Conservation (phyloP, 1,140 invertebrate genomes). For the Pseudomyrmex dendroicus region DNA sequence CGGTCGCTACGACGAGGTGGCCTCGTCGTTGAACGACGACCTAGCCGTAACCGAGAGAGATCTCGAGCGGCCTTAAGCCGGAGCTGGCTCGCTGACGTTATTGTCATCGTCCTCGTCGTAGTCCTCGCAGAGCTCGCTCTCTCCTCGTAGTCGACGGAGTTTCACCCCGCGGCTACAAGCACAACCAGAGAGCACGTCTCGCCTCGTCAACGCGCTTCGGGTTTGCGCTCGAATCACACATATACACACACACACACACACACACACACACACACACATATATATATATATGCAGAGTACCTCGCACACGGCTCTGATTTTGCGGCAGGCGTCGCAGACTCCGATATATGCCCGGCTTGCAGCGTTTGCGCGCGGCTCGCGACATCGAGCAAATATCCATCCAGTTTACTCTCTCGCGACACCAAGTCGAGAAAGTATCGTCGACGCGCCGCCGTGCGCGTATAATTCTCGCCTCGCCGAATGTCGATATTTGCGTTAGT, state of each 20-base stretch:
- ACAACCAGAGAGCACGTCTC: not conserved
- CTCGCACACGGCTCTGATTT: not conserved
- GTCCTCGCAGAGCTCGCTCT: not conserved
- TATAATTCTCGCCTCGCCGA: not conserved
- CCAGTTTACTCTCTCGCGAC: not conserved
- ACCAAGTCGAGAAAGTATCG: slow-evolving; percentile 36
- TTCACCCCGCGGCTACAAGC: slow-evolving; percentile 28
- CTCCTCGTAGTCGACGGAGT: slow-evolving; percentile 18
- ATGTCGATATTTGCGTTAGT: not conserved
- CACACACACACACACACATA: too few relatives aligned
- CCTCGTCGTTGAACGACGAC: slow-evolving; percentile 56
- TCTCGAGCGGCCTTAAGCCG: slow-evolving; percentile 56
- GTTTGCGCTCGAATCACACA: slow-evolving; percentile 53
- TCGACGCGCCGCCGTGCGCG: not conserved
- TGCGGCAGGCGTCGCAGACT: slow-evolving; percentile 24
- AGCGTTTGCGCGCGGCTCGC: slow-evolving; percentile 33
- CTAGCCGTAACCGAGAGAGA: slow-evolving; percentile 50
- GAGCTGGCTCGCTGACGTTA: slow-evolving; percentile 61
- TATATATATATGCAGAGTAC: not conserved
- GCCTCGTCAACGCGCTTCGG: slow-evolving; percentile 40
- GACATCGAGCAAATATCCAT: slow-evolving; percentile 48
- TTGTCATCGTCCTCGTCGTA: slow-evolving; percentile 55
- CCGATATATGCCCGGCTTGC: not conserved
- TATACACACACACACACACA: not conserved
- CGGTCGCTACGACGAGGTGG: slow-evolving; percentile 32